Percentiles rank a stretch among this genome's conserved stretches.
Evolutionary conservation across 2,888 invertebrate species (phyloP).

Genomic region (Helicoverpa assulta): DNA sequence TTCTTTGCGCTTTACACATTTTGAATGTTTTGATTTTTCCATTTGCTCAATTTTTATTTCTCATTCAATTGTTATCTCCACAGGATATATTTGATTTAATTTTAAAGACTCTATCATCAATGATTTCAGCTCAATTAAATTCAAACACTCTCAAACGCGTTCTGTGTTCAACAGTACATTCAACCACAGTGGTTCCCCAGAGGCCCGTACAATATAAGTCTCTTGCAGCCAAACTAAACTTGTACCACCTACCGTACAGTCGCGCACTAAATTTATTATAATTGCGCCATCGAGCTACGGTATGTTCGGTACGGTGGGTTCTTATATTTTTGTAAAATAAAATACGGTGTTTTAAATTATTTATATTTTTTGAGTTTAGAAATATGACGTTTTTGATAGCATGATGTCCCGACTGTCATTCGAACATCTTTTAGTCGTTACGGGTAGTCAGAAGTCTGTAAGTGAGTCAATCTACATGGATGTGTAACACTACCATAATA

Average conservation of each 20-base stretch:
- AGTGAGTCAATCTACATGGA: too few relatives aligned
- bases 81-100: too few relatives aligned
- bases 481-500: too few relatives aligned
- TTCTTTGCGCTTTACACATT: background rate
- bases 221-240: conserved; percentile 72
- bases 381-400: too few relatives aligned
- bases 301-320: conserved; percentile 35
- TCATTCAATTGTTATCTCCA: too few relatives aligned
- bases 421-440: too few relatives aligned
- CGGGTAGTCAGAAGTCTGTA: too few relatives aligned
- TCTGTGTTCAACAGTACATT: conserved; percentile 49
- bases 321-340: conserved; percentile 47
- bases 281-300: conserved; percentile 69
- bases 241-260: conserved; percentile 63
- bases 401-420: too few relatives aligned
- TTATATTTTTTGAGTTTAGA: background rate
- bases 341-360: conserved; percentile 41
- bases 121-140: background rate
- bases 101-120: background rate
- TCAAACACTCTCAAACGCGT: conserved; percentile 4
- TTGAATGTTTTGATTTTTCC: too few relatives aligned
- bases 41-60: too few relatives aligned
- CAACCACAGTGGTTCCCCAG: conserved; percentile 67
- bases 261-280: conserved; percentile 75
- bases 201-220: conserved; percentile 72